phyloP scores from a whole-genome alignment of 1,140 invertebrate species.

The Bombyx mandarina region DNA sequence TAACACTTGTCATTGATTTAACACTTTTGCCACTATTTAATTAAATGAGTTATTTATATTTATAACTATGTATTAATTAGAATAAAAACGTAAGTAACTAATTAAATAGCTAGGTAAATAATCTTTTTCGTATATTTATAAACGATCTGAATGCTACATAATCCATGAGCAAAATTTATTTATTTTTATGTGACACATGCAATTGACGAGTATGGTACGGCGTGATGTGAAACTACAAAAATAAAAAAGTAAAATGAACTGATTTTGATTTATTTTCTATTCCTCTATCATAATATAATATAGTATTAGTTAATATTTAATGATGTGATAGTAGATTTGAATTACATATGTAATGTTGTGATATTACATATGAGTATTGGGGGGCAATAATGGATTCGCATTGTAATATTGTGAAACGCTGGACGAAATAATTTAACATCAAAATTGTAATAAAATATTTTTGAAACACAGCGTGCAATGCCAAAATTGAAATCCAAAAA shows the following conservation, averaged over 20 bases:
- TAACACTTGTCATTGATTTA: background rate
- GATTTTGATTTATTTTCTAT: background rate
- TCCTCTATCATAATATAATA: background rate
- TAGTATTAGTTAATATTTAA: too few species aligned
- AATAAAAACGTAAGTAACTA: too few species aligned
- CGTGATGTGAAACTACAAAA: background rate
- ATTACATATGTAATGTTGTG: too few species aligned
- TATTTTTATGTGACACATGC: conserved; percentile 26
- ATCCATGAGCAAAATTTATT: conserved; percentile 47
- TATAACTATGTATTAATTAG: background rate
- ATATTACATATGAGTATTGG: too few species aligned
- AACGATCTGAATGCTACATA: conserved; percentile 53
- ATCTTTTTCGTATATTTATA: conserved; percentile 12
- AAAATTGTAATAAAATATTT: too few species aligned
- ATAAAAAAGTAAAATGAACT: background rate
- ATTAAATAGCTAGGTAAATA: too few species aligned
- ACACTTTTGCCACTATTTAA: conserved; percentile 1
- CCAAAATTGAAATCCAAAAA: too few species aligned
- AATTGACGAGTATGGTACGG: background rate
- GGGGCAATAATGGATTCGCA: too few species aligned
- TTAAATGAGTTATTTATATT: conserved; percentile 3
- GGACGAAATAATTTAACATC: too few species aligned
- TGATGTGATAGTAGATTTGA: too few species aligned
- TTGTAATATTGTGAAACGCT: too few species aligned
- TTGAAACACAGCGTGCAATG: too few species aligned